These are phyloP conservation scores for Spea multiplicata DNA, from an alignment of 2,113 vertebrate genomes.

Conservation along the genomic window DNA sequence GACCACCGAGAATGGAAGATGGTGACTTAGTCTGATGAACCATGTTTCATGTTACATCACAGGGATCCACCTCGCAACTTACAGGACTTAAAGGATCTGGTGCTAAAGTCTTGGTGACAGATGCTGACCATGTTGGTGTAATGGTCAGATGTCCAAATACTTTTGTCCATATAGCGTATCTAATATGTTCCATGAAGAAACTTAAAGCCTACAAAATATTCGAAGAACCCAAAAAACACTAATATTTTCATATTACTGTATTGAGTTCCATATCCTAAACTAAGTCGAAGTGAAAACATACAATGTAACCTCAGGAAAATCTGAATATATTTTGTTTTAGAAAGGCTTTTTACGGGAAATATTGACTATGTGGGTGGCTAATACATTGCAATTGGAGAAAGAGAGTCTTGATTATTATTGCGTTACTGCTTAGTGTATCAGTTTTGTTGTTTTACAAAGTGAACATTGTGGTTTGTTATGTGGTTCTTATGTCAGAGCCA, in stretches of 20 bases:
- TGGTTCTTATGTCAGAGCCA: constrained; percentile 41
- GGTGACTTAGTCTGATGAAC: too few relatives aligned
- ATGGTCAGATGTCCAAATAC: too few relatives aligned
- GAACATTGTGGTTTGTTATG: constrained; percentile 28
- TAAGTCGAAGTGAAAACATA: constrained; percentile 22
- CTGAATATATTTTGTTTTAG: constrained; percentile 38
- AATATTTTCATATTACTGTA: background rate
- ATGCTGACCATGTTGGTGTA: too few relatives aligned
- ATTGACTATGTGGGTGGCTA: constrained; percentile 44
- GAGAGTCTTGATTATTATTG: constrained; percentile 32
- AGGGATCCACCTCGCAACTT: too few relatives aligned
- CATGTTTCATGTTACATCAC: too few relatives aligned
- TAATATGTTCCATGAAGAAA: too few relatives aligned
- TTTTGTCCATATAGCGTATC: too few relatives aligned
- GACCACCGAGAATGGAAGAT: too few relatives aligned
- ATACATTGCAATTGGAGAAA: constrained; percentile 34
- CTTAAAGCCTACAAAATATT: too few relatives aligned
- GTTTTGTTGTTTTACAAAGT: constrained; percentile 24
- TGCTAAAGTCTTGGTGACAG: too few relatives aligned
- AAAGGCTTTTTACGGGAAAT: constrained; percentile 25
- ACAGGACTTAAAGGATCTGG: too few relatives aligned
- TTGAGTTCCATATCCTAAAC: background rate
- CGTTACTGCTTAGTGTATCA: constrained; percentile 28
- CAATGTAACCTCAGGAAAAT: constrained; percentile 17
- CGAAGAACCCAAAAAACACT: background rate